Conservation (phyloP, 2,113 vertebrate genomes). For the Python bivittatus region DNA sequence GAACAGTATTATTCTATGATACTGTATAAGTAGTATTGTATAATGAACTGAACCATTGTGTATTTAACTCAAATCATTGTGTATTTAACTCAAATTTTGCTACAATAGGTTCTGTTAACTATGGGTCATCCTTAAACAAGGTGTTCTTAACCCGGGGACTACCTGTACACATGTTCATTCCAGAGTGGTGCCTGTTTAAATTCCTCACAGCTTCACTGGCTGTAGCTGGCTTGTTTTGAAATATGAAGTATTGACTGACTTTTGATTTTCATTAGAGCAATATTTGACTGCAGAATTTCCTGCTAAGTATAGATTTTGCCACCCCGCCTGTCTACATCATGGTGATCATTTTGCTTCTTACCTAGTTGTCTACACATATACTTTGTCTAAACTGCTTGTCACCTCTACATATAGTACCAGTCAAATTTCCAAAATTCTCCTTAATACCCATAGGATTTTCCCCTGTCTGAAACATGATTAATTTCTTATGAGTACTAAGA, state of each 20-base stretch:
- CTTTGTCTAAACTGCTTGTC: background rate
- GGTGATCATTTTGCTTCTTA: background rate
- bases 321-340: background rate
- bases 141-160: too few species aligned
- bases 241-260: background rate
- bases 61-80: too few species aligned
- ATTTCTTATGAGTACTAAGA: background rate
- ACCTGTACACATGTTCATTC: too few species aligned
- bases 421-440: background rate
- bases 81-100: too few species aligned
- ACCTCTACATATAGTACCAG: background rate
- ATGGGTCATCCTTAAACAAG: too few species aligned
- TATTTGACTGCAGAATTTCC: background rate
- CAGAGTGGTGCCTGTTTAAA: background rate
- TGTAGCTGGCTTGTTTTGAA: too few species aligned
- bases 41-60: too few species aligned
- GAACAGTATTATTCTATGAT: too few species aligned
- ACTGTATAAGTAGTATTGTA: too few species aligned
- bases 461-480: background rate
- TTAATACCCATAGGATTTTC: background rate
- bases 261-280: background rate
- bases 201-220: background rate
- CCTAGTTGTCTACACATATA: background rate
- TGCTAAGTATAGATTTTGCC: background rate
- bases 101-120: too few species aligned